A percentile compares a stretch with the other conserved stretches of the same genome.
Conservation (phyloP, 2,113 vertebrate genomes). For the Callipepla squamata region DNA sequence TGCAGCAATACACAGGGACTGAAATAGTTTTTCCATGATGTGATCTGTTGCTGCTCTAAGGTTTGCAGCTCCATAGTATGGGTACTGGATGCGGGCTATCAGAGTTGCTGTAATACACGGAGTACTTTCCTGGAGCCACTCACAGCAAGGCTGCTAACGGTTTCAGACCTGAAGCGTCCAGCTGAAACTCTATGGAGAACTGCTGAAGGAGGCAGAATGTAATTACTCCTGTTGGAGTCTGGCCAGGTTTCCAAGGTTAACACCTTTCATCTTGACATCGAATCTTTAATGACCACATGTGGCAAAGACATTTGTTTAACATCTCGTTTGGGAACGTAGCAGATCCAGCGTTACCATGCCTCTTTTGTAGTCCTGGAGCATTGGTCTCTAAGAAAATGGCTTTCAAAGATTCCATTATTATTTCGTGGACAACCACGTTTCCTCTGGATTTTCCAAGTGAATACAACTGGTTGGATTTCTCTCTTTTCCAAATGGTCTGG, state of each 20-base stretch:
- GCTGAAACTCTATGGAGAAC: constrained; percentile 21
- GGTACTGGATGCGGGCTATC: neutral
- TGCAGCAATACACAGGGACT: neutral
- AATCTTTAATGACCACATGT: constrained; percentile 46
- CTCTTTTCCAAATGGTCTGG: neutral
- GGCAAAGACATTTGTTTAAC: constrained; percentile 43
- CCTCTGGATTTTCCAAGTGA: neutral
- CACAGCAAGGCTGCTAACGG: neutral
- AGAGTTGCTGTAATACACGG: neutral
- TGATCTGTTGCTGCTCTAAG: neutral
- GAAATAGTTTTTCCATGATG: neutral
- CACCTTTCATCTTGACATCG: constrained; percentile 52
- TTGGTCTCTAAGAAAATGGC: neutral
- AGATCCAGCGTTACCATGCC: neutral
- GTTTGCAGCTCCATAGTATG: neutral
- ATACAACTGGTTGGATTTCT: neutral
- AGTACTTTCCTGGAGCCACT: neutral
- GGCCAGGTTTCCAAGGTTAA: constrained; percentile 36
- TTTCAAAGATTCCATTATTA: neutral
- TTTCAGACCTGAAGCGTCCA: constrained; percentile 23
- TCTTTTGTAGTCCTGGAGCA: neutral
- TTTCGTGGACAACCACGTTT: neutral
- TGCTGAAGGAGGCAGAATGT: constrained; percentile 41
- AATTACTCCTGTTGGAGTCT: neutral
- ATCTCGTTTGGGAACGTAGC: neutral